Conservation (phyloP, 2,888 invertebrate genomes). For the Doris montereyensis region DNA sequence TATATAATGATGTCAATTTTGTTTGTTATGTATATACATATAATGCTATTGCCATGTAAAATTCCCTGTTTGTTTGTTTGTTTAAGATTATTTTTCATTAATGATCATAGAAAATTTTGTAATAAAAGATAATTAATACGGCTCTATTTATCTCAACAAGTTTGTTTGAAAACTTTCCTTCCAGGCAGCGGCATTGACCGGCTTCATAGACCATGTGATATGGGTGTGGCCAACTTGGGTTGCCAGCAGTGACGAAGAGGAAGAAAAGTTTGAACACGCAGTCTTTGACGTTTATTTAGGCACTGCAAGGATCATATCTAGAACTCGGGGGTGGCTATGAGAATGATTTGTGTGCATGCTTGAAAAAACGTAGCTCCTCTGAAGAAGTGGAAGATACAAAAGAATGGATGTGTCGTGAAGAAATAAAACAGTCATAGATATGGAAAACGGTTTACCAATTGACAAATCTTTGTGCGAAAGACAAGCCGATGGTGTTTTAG, state of each 20-base stretch:
- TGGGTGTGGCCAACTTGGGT: conserved; percentile 67
- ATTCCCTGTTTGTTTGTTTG: too few species aligned
- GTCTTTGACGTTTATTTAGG: conserved; percentile 47
- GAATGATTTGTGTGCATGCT: conserved; percentile 34
- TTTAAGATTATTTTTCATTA: too few species aligned
- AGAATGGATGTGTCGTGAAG: conserved; percentile 48
- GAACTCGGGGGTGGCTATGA: background rate
- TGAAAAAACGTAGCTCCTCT: conserved; percentile 5
- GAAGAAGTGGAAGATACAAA: background rate
- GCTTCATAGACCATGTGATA: conserved; percentile 56
- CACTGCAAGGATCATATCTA: conserved; percentile 20
- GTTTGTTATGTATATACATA: too few species aligned
- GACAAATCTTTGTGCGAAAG: conserved; percentile 46
- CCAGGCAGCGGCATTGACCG: conserved; percentile 57
- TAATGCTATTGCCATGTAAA: too few species aligned
- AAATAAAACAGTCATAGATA: conserved; percentile 30
- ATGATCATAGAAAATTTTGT: too few species aligned
- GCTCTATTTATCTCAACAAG: too few species aligned
- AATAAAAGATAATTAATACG: too few species aligned
- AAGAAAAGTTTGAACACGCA: conserved; percentile 27
- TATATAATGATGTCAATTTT: too few species aligned
- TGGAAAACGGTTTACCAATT: conserved; percentile 43
- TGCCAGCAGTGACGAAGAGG: conserved; percentile 44
- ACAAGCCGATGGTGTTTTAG: conserved; percentile 46
- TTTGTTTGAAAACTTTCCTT: conserved; percentile 25